A percentile compares a stretch with the other conserved stretches of the same genome.
These are phyloP conservation scores for Neogobius melanostomus DNA, from an alignment of 2,113 vertebrate genomes.

Conservation along the genomic window DNA sequence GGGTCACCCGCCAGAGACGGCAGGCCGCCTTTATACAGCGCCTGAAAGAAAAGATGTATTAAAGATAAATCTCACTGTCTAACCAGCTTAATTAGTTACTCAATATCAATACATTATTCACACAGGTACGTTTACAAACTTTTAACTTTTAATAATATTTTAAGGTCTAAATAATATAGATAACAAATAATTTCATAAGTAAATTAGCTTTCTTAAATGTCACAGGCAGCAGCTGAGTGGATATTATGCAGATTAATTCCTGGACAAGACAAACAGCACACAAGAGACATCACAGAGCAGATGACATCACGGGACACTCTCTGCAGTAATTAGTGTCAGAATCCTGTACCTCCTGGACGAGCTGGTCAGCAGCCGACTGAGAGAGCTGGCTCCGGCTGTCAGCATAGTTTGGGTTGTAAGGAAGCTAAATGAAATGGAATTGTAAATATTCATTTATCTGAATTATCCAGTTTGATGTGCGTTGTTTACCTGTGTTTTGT, in stretches of 20 bases:
- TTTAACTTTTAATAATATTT: too few species aligned
- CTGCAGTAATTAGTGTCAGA: not conserved
- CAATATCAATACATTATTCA: not conserved
- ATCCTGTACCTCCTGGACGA: constrained; percentile 83
- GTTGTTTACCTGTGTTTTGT: constrained; percentile 67
- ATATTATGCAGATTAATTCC: not conserved
- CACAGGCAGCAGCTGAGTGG: not conserved
- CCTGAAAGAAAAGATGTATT: constrained; percentile 65
- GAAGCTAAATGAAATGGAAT: constrained; percentile 53
- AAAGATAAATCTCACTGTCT: not conserved
- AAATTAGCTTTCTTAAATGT: not conserved
- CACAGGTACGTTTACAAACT: not conserved
- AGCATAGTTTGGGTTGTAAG: constrained; percentile 50
- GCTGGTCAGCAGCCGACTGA: constrained; percentile 72
- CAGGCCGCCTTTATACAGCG: constrained; percentile 78
- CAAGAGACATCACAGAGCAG: not conserved
- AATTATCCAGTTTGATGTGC: not conserved
- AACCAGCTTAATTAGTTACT: not conserved
- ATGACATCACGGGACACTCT: not conserved
- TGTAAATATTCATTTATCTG: not conserved
- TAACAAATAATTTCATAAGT: too few species aligned
- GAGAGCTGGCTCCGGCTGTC: constrained; percentile 51
- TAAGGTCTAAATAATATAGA: too few species aligned
- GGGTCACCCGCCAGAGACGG: constrained; percentile 73
- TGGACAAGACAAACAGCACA: not conserved